phyloP scores from a whole-genome alignment of 2,888 invertebrate species.

The Cybosia mesomella region DNA sequence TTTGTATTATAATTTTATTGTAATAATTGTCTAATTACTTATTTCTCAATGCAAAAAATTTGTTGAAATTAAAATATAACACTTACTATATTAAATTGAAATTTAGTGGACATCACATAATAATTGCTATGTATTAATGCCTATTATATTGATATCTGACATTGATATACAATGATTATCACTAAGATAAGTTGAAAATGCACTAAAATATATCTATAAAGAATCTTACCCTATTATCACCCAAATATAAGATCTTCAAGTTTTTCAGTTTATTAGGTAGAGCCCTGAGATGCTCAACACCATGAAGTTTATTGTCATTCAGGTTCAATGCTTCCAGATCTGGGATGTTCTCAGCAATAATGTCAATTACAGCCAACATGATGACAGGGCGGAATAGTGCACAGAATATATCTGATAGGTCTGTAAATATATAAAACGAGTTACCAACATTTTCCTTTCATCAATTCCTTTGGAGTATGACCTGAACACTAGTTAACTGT shows the following conservation, averaged over 20 bases:
- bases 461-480: no score
- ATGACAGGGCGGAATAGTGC: constrained; percentile 91
- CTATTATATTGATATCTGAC: no score
- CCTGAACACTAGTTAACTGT: not conserved
- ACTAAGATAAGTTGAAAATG: not conserved
- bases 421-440: constrained; percentile 61
- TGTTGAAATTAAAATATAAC: no score
- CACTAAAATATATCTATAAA: not conserved
- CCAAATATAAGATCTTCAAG: constrained; percentile 92
- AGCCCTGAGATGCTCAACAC: constrained; percentile 89
- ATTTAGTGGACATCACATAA: no score
- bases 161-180: not conserved
- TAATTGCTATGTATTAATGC: no score
- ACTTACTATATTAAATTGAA: no score
- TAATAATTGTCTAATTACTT: no score
- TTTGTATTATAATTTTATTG: no score
- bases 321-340: constrained; percentile 93
- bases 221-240: constrained; percentile 91
- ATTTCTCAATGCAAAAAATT: no score
- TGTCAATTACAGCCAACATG: constrained; percentile 91
- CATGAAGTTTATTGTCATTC: constrained; percentile 91
- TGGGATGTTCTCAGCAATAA: constrained; percentile 94
- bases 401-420: constrained; percentile 91
- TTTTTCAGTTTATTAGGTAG: constrained; percentile 89
- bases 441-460: not conserved